Evolutionary conservation across 2,888 invertebrate genomes (phyloP).

Genomic region (Tetragnatha montana): DNA sequence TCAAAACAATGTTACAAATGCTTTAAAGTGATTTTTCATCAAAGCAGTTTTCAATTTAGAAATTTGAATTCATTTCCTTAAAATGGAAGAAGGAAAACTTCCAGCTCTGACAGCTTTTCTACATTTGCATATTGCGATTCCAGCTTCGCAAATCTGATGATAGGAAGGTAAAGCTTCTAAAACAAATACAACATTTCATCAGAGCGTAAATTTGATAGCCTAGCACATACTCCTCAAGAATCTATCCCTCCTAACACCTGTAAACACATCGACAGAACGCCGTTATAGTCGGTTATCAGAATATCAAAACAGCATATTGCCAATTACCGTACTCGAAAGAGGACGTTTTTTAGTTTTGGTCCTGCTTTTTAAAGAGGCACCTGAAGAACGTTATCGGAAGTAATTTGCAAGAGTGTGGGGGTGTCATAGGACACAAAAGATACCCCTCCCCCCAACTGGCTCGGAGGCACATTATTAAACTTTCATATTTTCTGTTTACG

Average conservation of each 20-base stretch:
- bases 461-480: slow-evolving; percentile 59
- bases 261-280: not conserved
- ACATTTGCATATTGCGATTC: too few relatives aligned
- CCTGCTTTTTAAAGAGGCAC: not conserved
- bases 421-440: slow-evolving; percentile 1
- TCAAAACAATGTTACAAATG: too few relatives aligned
- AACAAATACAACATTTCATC: not conserved
- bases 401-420: slow-evolving; percentile 54
- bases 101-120: too few relatives aligned
- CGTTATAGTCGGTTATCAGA: slow-evolving; percentile 3
- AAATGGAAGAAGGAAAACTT: too few relatives aligned
- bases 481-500: slow-evolving; percentile 60
- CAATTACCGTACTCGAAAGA: slow-evolving; percentile 24
- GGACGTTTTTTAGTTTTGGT: not conserved
- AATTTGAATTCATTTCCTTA: too few relatives aligned
- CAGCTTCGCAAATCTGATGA: too few relatives aligned
- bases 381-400: slow-evolving; percentile 37
- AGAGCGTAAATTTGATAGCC: not conserved
- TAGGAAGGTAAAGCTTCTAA: not conserved
- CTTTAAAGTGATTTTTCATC: too few relatives aligned
- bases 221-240: not conserved
- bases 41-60: too few relatives aligned
- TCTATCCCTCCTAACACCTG: not conserved
- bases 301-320: slow-evolving; percentile 21
- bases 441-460: slow-evolving; percentile 1